phyloP scores from a whole-genome alignment of 2,113 vertebrate genomes.

The Anseranas semipalmata region DNA sequence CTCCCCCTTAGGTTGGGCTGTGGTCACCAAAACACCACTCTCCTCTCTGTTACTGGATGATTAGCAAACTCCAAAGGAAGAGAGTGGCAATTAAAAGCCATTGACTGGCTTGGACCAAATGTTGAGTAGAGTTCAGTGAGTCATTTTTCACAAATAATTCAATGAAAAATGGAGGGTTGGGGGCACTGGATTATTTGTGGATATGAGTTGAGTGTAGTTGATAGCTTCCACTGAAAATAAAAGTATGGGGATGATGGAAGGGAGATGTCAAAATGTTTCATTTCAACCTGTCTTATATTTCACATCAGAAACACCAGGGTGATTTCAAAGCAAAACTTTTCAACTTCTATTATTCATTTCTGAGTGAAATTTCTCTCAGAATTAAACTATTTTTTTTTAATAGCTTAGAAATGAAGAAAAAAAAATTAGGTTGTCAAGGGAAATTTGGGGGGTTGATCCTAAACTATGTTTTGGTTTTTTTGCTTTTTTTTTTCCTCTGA shows the following conservation, averaged over 20 bases:
- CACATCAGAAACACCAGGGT: conserved; percentile 21
- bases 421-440: background rate
- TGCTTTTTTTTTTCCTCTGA: background rate
- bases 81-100: background rate
- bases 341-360: conserved; percentile 21
- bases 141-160: background rate
- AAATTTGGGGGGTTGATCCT: background rate
- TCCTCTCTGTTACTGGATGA: background rate
- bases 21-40: background rate
- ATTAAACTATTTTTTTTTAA: background rate
- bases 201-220: background rate
- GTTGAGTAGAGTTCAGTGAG: background rate
- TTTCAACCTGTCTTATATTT: conserved; percentile 44
- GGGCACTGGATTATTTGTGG: background rate
- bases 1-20: background rate
- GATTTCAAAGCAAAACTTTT: conserved; percentile 36
- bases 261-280: conserved; percentile 52
- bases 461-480: background rate
- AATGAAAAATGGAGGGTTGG: background rate
- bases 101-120: background rate
- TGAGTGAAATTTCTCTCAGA: background rate
- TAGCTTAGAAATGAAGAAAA: background rate
- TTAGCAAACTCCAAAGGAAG: background rate
- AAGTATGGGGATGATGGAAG: conserved; percentile 29
- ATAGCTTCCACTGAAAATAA: conserved; percentile 13